Evolutionary conservation across 2,797 vertebrate genomes (phyloP).

Genomic region (Lepidocolaptes lacrymiger): DNA sequence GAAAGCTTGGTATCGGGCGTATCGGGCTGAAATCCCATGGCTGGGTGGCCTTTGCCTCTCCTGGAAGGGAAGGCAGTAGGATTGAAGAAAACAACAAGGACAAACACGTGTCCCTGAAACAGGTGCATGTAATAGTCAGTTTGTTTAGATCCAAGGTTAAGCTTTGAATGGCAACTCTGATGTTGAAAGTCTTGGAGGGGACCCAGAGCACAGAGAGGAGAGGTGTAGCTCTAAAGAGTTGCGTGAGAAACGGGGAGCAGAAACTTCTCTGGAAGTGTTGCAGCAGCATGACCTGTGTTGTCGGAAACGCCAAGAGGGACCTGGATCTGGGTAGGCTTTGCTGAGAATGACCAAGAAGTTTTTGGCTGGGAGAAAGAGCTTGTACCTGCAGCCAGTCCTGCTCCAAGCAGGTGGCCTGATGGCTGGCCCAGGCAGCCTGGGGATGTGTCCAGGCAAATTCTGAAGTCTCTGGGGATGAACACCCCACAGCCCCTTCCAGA

Average conservation of each 20-base stretch:
- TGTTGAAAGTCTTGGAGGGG: background rate
- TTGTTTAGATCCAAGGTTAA: background rate
- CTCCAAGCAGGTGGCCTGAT: background rate
- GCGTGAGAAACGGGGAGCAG: background rate
- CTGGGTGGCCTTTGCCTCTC: background rate
- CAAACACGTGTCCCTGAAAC: background rate
- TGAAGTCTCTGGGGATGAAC: background rate
- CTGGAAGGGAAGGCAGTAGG: background rate
- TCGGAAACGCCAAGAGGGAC: background rate
- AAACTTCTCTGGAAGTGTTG: background rate
- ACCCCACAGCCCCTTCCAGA: fast-evolving
- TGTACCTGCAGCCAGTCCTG: background rate
- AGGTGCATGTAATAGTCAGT: background rate
- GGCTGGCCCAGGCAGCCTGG: background rate
- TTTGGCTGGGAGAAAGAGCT: background rate
- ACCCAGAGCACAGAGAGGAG: background rate
- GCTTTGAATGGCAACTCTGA: background rate
- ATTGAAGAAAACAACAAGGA: background rate
- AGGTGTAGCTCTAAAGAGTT: background rate
- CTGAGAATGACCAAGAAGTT: background rate
- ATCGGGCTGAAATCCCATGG: fast-evolving
- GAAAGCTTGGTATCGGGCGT: background rate
- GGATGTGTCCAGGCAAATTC: background rate
- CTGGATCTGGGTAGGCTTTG: background rate
- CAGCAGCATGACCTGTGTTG: background rate